Percentiles rank a stretch among this genome's conserved stretches.
Conservation (phyloP, 2,113 vertebrate genomes). For the Crotalus horridus region DNA sequence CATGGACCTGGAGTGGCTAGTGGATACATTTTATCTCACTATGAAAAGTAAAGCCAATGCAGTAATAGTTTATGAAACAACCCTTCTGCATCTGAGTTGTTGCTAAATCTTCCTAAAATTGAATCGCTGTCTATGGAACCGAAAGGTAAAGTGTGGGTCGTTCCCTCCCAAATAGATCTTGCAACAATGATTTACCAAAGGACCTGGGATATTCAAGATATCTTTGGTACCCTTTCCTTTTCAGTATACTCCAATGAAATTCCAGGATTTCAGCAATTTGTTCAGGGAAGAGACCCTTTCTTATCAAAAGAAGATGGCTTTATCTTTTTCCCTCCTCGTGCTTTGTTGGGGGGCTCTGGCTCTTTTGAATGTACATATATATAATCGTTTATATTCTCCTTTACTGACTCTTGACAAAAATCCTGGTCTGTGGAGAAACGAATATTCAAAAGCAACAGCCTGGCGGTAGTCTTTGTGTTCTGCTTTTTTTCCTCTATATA, state of each 20-base stretch:
- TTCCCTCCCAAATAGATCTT: neutral
- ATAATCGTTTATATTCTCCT: too few relatives aligned
- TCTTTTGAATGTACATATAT: too few relatives aligned
- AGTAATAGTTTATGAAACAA: neutral
- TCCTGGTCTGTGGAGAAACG: too few relatives aligned
- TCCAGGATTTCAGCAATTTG: constrained; percentile 1
- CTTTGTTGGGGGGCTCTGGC: too few relatives aligned
- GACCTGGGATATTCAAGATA: neutral
- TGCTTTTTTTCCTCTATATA: too few relatives aligned
- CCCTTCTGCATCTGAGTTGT: neutral
- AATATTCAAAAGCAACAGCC: too few relatives aligned
- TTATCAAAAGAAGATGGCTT: neutral
- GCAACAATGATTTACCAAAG: neutral
- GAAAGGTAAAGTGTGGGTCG: neutral
- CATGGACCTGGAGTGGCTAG: neutral
- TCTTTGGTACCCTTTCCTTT: neutral
- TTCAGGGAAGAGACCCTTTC: neutral
- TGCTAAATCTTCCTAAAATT: neutral
- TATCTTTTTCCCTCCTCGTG: too few relatives aligned
- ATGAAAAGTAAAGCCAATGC: neutral
- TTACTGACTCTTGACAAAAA: too few relatives aligned
- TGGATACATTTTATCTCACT: neutral
- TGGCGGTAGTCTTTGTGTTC: too few relatives aligned
- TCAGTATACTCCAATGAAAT: neutral
- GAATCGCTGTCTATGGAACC: neutral